Base-by-base conservation (phyloP, 2,113 vertebrate genomes). In the Campylomormyrus tamandua region DNA sequence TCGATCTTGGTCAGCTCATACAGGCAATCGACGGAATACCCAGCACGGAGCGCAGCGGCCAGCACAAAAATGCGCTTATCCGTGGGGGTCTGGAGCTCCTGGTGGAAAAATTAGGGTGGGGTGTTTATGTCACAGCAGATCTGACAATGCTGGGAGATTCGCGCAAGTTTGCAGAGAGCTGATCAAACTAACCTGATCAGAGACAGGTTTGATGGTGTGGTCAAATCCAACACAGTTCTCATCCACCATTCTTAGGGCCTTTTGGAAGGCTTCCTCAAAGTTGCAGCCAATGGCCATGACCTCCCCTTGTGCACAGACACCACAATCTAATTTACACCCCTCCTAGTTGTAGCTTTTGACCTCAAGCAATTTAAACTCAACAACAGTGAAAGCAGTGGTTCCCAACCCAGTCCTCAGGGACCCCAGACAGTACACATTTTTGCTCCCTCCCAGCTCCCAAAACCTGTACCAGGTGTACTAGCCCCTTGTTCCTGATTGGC, bases 201-300 rank as follows among this genome's bases (percentile, higher is more conserved):
- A 98, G 45, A 93, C 96, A 0, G 97, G 96, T 90, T 99, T 99
- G 92, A 99, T 95, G 0, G 96, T 98, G 95, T 98, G 97, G 89
- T 99, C 98, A 1, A 99, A 99, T 58, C 98, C 98, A 1, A 98
- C 95, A 0, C 98, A 99, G 95, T 99, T 99, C 95, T 99, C 98
- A 0, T 99, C 98, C 92, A 99, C 98, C 98, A 99, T 99, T 93
- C 98, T 96, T 93, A 99, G 95, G 0, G 98, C 98, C 93, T 99
- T 99, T 95, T 99, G 98, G 94, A 99, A 99, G 1, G 98, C 98
- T 92, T 99, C 98, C 93, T 99, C 98, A 0, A 99, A 99, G 91
- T 95, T 97, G 2, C 98, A 97, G 0, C 98, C 98, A 0, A 99
- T 98, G 45, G 97, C 97, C 98, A 99, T 99, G 87, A 99, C 98